These are phyloP conservation scores for Motacilla alba DNA, from an alignment of 2,113 vertebrate genomes.

Conservation along the genomic window DNA sequence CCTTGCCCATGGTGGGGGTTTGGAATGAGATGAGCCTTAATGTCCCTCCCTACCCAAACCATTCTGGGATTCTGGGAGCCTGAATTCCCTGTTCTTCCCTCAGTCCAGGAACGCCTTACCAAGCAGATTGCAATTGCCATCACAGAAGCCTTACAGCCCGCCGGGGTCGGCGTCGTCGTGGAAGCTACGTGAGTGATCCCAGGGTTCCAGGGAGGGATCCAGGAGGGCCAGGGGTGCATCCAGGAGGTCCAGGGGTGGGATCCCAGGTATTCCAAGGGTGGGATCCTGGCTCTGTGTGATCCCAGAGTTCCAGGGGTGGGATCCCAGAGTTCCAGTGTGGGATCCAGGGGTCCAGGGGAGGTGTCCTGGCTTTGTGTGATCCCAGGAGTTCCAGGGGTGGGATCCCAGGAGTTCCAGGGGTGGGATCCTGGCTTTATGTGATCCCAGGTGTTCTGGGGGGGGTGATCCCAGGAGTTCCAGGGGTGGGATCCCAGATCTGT, in stretches of 20 bases:
- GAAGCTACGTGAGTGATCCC: constrained; percentile 88
- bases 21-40: background rate
- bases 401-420: background rate
- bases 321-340: too few species aligned
- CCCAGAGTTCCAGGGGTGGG: background rate
- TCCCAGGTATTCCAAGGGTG: background rate
- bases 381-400: background rate
- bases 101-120: constrained; percentile 97
- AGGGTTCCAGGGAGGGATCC: background rate
- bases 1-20: background rate
- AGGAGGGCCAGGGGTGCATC: background rate
- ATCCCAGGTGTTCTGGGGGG: too few species aligned
- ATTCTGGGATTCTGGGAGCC: background rate
- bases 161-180: constrained; percentile 93
- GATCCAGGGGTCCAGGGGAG: background rate
- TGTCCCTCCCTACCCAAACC: background rate
- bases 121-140: constrained; percentile 97
- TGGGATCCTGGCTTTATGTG: background rate
- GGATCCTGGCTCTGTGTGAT: background rate
- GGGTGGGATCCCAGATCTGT: background rate
- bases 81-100: background rate
- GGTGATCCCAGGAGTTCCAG: background rate
- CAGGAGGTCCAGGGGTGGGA: accelerated
- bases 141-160: constrained; percentile 92
- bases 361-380: background rate